A percentile compares a stretch with the other conserved stretches of the same genome.
Conservation (phyloP, 2,113 vertebrate genomes). For the Thamnophis sirtalis region DNA sequence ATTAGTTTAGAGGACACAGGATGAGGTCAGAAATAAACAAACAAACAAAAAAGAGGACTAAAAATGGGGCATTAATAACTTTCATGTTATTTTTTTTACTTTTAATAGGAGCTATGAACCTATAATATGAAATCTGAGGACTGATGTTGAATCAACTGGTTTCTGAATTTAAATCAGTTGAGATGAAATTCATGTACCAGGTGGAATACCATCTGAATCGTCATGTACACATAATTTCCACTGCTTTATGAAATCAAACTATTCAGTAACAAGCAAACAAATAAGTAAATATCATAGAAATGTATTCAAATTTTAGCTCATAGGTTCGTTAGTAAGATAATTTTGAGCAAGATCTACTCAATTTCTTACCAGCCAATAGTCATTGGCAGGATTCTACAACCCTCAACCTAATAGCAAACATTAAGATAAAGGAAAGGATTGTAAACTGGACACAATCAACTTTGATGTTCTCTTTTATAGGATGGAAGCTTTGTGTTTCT, state of each 20-base stretch:
- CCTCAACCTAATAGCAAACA: not conserved
- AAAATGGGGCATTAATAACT: not conserved
- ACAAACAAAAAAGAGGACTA: slow-evolving; percentile 4
- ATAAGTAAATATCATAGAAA: not conserved
- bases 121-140: not conserved
- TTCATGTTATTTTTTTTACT: not conserved
- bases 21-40: slow-evolving; percentile 4
- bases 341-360: not conserved
- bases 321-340: not conserved
- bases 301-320: not conserved
- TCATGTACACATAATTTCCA: not conserved
- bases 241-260: not conserved
- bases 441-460: not conserved
- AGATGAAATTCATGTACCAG: not conserved
- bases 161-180: not conserved
- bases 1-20: not conserved
- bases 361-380: not conserved
- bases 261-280: not conserved
- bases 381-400: not conserved
- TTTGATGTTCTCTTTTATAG: not conserved
- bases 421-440: not conserved
- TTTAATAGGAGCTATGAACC: not conserved
- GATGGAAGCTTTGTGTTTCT: not conserved
- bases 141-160: not conserved
- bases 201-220: not conserved